Percentiles rank a stretch among this genome's conserved stretches.
phyloP scores from a whole-genome alignment of 2,113 vertebrate genomes.

The Salvator merianae region DNA sequence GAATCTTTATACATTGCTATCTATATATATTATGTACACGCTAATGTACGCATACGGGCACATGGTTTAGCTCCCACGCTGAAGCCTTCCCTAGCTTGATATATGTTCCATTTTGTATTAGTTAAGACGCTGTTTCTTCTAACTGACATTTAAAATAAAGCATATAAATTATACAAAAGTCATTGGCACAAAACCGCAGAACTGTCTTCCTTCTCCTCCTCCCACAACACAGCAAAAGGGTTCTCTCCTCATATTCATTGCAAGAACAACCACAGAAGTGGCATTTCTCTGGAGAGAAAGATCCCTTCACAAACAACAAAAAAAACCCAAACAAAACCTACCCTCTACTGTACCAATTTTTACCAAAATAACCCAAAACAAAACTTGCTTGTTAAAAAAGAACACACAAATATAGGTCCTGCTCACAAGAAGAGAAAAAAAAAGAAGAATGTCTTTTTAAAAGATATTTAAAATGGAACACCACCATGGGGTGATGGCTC shows the following conservation, averaged over 20 bases:
- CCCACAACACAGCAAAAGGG: not conserved
- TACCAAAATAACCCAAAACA: not conserved
- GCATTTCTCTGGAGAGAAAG: not conserved
- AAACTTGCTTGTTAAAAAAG: not conserved
- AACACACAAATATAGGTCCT: constrained; percentile 8
- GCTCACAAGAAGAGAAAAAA: not conserved
- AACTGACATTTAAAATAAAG: not conserved
- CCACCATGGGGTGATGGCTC: not conserved
- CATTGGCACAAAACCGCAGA: constrained; percentile 37
- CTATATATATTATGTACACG: not conserved
- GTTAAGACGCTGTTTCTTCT: constrained; percentile 5
- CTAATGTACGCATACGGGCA: not conserved
- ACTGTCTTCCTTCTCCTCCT: rapidly evolving
- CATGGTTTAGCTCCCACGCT: constrained; percentile 8
- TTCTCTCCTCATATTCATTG: not conserved
- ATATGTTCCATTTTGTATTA: not conserved
- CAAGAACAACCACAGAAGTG: not conserved
- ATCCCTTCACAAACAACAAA: not conserved
- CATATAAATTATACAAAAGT: not conserved
- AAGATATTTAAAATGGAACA: constrained; percentile 5
- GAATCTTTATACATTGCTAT: not conserved
- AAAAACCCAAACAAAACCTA: not conserved
- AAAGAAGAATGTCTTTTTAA: not conserved
- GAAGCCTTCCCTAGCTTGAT: not conserved
- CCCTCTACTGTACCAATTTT: not conserved